A percentile compares a stretch with the other conserved stretches of the same genome.
phyloP scores from a whole-genome alignment of 2,888 invertebrate genomes.

The Mayetiola destructor region DNA sequence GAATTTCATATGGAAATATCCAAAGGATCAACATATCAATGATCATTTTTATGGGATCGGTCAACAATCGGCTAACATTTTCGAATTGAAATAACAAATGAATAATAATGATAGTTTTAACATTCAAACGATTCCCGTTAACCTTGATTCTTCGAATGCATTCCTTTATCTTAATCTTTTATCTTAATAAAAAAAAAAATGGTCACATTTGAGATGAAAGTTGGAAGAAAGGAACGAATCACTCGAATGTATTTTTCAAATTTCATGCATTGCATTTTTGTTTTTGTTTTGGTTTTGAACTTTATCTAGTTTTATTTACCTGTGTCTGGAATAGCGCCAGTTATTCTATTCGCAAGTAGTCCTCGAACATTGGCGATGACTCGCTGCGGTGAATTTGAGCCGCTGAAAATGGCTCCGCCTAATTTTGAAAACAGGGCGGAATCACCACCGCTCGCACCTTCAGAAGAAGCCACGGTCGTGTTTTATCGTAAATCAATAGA shows the following conservation, averaged over 20 bases:
- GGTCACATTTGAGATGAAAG: no score
- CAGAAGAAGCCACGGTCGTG: conserved; percentile 36
- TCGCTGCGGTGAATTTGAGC: conserved; percentile 52
- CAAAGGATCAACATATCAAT: no score
- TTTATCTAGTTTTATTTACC: conserved; percentile 35
- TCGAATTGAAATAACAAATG: no score
- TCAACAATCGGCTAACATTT: no score
- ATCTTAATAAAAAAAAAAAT: no score
- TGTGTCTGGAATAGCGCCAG: conserved; percentile 55
- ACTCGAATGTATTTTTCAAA: neutral
- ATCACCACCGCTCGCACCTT: conserved; percentile 36
- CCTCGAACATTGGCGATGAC: conserved; percentile 61
- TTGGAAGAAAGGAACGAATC: no score
- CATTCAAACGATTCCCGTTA: no score
- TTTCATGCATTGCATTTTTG: neutral
- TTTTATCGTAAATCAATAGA: conserved; percentile 11
- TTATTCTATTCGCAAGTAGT: conserved; percentile 53
- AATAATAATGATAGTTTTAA: no score
- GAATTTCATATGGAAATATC: no score
- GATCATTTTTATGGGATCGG: no score
- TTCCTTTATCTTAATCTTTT: no score
- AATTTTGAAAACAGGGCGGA: conserved; percentile 49
- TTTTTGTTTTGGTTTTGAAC: neutral
- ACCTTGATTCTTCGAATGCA: no score
- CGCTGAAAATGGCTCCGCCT: conserved; percentile 51